Conservation (phyloP, 2,888 invertebrate species). For the Metacarcinus magister region DNA sequence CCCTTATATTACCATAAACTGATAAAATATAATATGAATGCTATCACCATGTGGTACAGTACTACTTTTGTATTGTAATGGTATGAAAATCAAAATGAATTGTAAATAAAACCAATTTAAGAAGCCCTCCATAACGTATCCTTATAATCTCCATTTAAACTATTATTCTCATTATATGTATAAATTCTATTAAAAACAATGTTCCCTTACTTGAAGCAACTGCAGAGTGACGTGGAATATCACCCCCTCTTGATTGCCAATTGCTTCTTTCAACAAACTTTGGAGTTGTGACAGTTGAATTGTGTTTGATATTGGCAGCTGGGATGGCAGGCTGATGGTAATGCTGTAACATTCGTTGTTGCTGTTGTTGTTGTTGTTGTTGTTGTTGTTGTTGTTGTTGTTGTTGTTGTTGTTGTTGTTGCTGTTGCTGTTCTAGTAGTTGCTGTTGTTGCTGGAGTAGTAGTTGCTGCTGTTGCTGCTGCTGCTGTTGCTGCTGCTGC, state of each 20-base stretch:
- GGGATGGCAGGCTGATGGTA: not conserved
- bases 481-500: not conserved
- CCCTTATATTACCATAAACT: too few species aligned
- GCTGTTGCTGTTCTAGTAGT: not conserved
- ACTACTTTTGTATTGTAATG: too few species aligned
- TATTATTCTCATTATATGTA: too few species aligned
- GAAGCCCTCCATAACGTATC: too few species aligned
- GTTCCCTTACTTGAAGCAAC: not conserved
- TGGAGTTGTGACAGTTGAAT: not conserved
- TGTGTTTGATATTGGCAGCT: not conserved
- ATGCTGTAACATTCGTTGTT: not conserved
- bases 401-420: not conserved
- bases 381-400: not conserved
- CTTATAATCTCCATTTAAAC: too few species aligned
- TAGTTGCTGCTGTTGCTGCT: not conserved
- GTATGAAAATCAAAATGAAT: too few species aligned
- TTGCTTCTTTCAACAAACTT: conserved; percentile 37
- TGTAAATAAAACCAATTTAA: too few species aligned
- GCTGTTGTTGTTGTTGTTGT: not conserved
- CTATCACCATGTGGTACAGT: too few species aligned
- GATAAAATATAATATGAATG: too few species aligned
- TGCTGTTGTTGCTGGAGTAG: not conserved
- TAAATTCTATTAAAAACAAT: not conserved
- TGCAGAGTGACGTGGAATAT: not conserved
- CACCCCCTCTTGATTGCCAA: not conserved